phyloP scores from a whole-genome alignment of 92 coral and sea anemone genomes.

The Virgularia gustaviana region DNA sequence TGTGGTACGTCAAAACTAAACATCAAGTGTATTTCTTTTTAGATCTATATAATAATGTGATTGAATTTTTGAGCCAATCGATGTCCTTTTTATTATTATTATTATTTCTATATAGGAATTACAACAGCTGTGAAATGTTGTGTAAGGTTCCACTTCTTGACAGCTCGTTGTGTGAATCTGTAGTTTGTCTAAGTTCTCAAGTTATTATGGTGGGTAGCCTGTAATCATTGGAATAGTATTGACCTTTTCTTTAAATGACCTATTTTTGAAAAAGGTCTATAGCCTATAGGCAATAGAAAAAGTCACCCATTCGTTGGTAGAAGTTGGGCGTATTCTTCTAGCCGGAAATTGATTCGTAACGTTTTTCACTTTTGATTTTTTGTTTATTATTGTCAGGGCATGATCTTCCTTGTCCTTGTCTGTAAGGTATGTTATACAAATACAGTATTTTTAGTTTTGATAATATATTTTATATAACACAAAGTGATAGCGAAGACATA shows the following conservation, averaged over 20 bases:
- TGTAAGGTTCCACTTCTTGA: neutral
- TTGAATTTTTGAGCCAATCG: neutral
- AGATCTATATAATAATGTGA: neutral
- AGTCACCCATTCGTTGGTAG: no score
- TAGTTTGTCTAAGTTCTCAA: constrained; percentile 27
- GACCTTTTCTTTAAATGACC: no score
- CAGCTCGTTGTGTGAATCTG: neutral
- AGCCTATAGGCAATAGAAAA: no score
- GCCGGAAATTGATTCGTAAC: no score
- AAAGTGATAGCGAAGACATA: no score
- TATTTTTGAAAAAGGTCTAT: no score
- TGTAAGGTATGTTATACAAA: neutral
- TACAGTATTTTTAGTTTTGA: neutral
- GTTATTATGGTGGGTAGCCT: constrained; percentile 11
- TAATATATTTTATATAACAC: no score
- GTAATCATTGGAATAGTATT: no score
- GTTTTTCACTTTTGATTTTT: neutral
- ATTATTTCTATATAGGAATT: constrained; percentile 11
- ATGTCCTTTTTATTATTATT: neutral
- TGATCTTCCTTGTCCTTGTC: neutral
- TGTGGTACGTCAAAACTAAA: constrained; percentile 11
- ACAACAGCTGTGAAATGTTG: constrained; percentile 30
- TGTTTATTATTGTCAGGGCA: neutral
- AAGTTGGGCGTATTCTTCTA: no score
- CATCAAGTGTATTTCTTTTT: neutral